Evolutionary conservation across 2,113 vertebrate genomes (phyloP), one percentile per base, ranked within the genome.

Genomic region (Donacobius atricapilla): DNA sequence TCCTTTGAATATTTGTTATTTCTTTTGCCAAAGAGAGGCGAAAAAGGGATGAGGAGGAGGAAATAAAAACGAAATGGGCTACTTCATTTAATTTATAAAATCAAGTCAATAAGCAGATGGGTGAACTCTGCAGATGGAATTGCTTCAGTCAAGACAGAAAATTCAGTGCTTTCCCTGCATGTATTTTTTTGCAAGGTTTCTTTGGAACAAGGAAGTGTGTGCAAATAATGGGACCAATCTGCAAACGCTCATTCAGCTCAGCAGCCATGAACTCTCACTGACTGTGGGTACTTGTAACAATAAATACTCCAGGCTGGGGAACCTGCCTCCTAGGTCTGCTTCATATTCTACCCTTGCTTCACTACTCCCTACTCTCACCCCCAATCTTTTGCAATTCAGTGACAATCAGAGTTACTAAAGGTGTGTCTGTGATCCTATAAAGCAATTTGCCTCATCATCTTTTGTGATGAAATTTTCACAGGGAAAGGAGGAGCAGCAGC

Each of bases 321-420:
- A 31, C 69, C 57, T 89, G 25, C 20, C 37, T 63, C 13, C 72
- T 72, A n/a, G 17, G 23, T 83, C 56, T 88, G 42, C 80, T 64
- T 92, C 47, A 11, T 86, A 42, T 80, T 65, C 53, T 90, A 30
- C 13, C 30, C 35, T 92, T 92, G 82, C 79, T 86, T 89, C 80
- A 71, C 24, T 89, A 58, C 25, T 94, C 65, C 40, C 31, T 81
- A 16, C 69, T 92, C 66, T 86, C 51, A 69, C 16, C 78, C 44
- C 61, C 3, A 1, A 75, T 78, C 80, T 96, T 96, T 96, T 93
- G 93, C 92, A 97, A 95, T 78, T 83, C 64, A 50, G 64, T 93
- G 88, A 78, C 94, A 96, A 96, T 73, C 84, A 78, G 39, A 93
- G 45, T 93, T 96, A 96, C 86, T 82, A 96, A 92, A 95, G 96